Evolutionary conservation across 2,888 invertebrate species (phyloP).

Genomic region (Nemapogon koenigi): DNA sequence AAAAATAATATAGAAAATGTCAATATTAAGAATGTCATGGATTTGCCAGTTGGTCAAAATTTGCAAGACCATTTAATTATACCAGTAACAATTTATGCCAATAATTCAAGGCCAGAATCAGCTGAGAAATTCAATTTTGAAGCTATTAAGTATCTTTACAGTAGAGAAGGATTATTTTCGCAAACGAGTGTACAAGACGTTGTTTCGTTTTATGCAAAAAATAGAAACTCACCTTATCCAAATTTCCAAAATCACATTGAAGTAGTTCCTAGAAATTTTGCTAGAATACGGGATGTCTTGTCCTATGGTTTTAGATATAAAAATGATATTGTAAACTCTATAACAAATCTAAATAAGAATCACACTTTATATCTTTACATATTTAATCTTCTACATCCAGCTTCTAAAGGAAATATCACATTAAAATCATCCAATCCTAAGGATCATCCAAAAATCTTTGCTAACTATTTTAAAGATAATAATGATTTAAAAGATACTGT

Average conservation of each 20-base stretch:
- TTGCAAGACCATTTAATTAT: slow-evolving; percentile 57
- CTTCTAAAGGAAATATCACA: slow-evolving; percentile 59
- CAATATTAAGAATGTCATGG: slow-evolving; percentile 33
- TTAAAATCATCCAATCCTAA: slow-evolving; percentile 62
- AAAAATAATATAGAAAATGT: slow-evolving; percentile 31
- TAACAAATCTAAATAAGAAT: slow-evolving; percentile 26
- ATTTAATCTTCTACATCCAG: slow-evolving; percentile 47
- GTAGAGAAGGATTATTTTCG: slow-evolving; percentile 53
- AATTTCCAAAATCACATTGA: slow-evolving; percentile 30
- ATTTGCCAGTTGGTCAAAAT: slow-evolving; percentile 56
- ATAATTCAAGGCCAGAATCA: slow-evolving; percentile 25
- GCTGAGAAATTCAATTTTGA: slow-evolving; percentile 27
- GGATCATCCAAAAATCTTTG: slow-evolving; percentile 65
- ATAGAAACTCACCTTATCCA: slow-evolving; percentile 28
- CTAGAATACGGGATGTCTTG: slow-evolving; percentile 31
- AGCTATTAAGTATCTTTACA: slow-evolving; percentile 48
- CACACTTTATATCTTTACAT: slow-evolving; percentile 30
- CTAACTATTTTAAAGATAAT: slow-evolving; percentile 67
- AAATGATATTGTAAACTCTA: slow-evolving; percentile 22
- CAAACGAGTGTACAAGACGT: slow-evolving; percentile 62
- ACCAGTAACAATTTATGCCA: slow-evolving; percentile 35
- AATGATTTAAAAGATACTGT: slow-evolving; percentile 47
- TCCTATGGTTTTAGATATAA: slow-evolving; percentile 20
- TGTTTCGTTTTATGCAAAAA: slow-evolving; percentile 62
- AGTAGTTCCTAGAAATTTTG: slow-evolving; percentile 32